A percentile compares a stretch with the other conserved stretches of the same genome.
These are phyloP conservation scores for Chrosomus eos DNA, from an alignment of 2,797 vertebrate genomes.

Conservation along the genomic window DNA sequence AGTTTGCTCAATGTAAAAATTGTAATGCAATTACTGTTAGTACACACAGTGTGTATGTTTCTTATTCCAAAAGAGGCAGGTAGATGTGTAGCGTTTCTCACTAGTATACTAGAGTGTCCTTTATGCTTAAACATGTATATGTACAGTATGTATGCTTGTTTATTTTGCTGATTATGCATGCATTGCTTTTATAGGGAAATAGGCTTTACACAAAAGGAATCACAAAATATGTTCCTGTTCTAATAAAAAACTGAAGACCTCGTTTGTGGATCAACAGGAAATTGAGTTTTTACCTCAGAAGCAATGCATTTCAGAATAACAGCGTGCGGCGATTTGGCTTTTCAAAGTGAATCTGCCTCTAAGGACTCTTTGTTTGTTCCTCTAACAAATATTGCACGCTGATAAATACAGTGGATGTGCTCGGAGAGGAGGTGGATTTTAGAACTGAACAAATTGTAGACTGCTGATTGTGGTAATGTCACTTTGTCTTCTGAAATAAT, in stretches of 20 bases:
- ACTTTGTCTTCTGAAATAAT: conserved; percentile 7
- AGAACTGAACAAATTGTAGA: conserved; percentile 1
- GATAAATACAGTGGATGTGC: conserved; percentile 22
- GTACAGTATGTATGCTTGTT: background rate
- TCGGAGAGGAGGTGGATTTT: background rate
- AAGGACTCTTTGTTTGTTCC: conserved; percentile 21
- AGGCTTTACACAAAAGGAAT: background rate
- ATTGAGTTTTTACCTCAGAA: conserved; percentile 17
- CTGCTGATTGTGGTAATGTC: conserved; percentile 9
- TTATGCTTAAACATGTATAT: background rate
- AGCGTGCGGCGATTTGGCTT: conserved; percentile 24
- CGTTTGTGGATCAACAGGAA: background rate
- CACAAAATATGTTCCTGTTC: background rate
- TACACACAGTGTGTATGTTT: background rate
- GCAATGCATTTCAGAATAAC: conserved; percentile 2
- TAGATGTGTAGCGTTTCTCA: background rate
- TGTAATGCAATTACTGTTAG: background rate
- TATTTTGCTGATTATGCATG: background rate
- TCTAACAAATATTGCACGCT: background rate
- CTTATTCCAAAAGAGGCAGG: background rate
- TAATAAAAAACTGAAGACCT: conserved; percentile 5
- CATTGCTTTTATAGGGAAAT: background rate
- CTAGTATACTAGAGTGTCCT: background rate
- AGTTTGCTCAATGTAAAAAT: background rate
- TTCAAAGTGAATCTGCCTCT: conserved; percentile 18